phyloP scores from a whole-genome alignment of 2,888 invertebrate species.

The Zeuzera pyrina region DNA sequence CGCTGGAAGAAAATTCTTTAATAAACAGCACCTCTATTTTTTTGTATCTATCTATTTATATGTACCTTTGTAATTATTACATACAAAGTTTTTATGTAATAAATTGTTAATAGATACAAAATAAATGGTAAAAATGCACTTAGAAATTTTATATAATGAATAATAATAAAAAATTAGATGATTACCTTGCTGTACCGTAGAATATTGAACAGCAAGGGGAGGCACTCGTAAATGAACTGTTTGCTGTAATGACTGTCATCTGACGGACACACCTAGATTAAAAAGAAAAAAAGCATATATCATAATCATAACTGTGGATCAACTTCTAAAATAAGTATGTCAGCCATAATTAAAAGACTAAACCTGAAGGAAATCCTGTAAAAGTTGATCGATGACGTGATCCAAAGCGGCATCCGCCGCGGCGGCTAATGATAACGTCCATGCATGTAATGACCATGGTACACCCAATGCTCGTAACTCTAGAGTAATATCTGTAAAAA shows the following conservation, averaged over 20 bases:
- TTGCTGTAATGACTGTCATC: conserved; percentile 83
- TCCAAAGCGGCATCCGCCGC: conserved; percentile 89
- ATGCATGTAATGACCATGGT: conserved; percentile 93
- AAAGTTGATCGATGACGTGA: conserved; percentile 87
- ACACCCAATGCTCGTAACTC: conserved; percentile 90
- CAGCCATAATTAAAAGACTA: too few species aligned
- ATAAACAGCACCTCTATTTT: too few species aligned
- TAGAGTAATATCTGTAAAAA: conserved; percentile 82
- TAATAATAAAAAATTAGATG: neutral
- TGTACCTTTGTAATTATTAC: too few species aligned
- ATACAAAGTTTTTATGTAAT: too few species aligned
- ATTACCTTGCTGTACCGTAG: conserved; percentile 90
- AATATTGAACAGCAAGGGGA: conserved; percentile 91
- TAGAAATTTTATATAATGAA: neutral
- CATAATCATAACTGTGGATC: neutral
- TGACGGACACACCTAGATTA: conserved; percentile 84
- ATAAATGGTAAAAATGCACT: too few species aligned
- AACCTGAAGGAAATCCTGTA: conserved; percentile 89
- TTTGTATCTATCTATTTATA: too few species aligned
- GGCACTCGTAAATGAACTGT: conserved; percentile 91
- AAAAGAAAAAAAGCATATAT: neutral
- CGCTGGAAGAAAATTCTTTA: too few species aligned
- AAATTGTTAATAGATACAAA: too few species aligned
- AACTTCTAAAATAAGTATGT: neutral
- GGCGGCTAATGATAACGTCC: conserved; percentile 91